phyloP scores from a whole-genome alignment of 2,888 invertebrate genomes.

The Perithous albicinctus region DNA sequence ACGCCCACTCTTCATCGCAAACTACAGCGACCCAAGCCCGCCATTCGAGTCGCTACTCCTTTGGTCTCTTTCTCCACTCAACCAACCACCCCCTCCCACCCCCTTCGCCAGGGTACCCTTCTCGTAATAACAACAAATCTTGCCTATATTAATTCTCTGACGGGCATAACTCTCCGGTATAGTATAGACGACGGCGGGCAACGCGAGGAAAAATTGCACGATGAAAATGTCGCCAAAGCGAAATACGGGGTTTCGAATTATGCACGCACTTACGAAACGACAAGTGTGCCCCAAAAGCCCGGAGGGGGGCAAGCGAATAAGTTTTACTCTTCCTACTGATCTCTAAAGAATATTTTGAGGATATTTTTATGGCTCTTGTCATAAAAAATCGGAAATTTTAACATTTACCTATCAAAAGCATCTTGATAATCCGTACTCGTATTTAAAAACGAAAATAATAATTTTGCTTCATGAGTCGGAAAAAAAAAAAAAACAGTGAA shows the following conservation, averaged over 20 bases:
- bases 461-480: not conserved
- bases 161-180: conserved; percentile 81
- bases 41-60: conserved; percentile 62
- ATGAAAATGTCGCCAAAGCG: conserved; percentile 79
- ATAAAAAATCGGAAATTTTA: too few relatives aligned
- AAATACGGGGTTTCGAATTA: conserved; percentile 78
- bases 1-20: conserved; percentile 52
- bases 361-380: conserved; percentile 8
- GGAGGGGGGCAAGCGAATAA: conserved; percentile 4
- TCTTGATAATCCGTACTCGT: not conserved
- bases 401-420: not conserved
- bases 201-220: conserved; percentile 81
- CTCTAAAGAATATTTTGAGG: not conserved
- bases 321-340: not conserved
- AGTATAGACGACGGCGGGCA: conserved; percentile 74
- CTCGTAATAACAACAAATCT: conserved; percentile 84
- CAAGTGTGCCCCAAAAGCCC: conserved; percentile 26
- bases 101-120: too few relatives aligned
- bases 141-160: conserved; percentile 84
- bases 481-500: too few relatives aligned
- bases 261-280: conserved; percentile 75
- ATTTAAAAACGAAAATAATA: not conserved
- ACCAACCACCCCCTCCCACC: conserved; percentile 50
- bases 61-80: conserved; percentile 33
- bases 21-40: conserved; percentile 59